A percentile compares a stretch with the other conserved stretches of the same genome.
These are phyloP conservation scores for Caenorhabditis afra DNA, from an alignment of 2,888 invertebrate genomes.

Conservation along the genomic window DNA sequence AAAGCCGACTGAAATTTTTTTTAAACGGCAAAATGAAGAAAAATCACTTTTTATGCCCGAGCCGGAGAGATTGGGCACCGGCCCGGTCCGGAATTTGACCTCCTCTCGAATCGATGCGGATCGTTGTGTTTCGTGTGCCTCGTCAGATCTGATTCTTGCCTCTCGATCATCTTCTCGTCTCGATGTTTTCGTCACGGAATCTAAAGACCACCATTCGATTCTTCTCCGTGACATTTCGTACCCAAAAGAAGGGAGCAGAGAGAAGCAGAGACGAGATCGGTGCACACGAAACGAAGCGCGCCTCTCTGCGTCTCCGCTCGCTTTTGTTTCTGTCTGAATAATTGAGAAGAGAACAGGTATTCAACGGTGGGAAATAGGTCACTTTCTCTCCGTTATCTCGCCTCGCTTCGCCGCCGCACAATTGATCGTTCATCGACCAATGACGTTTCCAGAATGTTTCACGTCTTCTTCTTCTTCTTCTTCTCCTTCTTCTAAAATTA, in stretches of 20 bases:
- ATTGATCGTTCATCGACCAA: slow-evolving; percentile 61
- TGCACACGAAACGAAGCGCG: background rate
- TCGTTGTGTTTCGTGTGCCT: too few species aligned
- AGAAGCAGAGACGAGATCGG: background rate
- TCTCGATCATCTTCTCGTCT: background rate
- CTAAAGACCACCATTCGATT: too few species aligned
- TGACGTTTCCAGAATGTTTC: slow-evolving; percentile 39
- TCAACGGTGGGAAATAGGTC: background rate
- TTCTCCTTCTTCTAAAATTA: background rate
- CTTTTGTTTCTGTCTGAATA: too few species aligned
- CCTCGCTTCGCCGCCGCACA: background rate
- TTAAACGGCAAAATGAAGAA: too few species aligned
- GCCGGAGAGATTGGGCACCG: too few species aligned
- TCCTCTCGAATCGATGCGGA: too few species aligned
- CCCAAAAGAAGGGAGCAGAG: background rate
- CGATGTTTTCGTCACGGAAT: slow-evolving; percentile 25
- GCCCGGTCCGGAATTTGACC: too few species aligned
- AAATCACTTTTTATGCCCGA: too few species aligned
- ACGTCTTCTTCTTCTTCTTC: background rate
- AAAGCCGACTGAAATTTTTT: too few species aligned
- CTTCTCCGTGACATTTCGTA: background rate
- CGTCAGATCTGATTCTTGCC: background rate
- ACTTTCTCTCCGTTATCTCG: background rate
- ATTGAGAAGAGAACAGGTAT: background rate
- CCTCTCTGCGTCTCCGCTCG: too few species aligned